These are phyloP conservation scores for Drosophila nr. perissopoda DNA, from an alignment of 2,888 invertebrate species.

Conservation along the genomic window DNA sequence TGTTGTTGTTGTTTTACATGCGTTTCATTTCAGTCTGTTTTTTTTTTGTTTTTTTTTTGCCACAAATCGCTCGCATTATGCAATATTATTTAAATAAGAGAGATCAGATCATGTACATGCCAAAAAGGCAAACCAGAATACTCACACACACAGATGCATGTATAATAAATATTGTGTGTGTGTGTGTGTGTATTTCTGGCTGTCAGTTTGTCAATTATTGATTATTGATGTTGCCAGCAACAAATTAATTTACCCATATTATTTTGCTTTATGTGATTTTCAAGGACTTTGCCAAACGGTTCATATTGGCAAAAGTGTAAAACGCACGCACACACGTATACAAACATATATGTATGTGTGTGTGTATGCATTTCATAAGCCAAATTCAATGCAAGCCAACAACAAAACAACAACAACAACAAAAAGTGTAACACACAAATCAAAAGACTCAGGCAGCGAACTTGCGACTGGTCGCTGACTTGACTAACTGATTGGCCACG, in stretches of 20 bases:
- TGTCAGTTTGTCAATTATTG: constrained; percentile 13
- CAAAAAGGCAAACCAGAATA: constrained; percentile 43
- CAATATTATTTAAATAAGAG: constrained; percentile 66
- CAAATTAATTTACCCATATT: constrained; percentile 3
- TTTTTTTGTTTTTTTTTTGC: constrained; percentile 59
- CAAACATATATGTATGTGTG: not conserved
- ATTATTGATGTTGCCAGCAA: constrained; percentile 21
- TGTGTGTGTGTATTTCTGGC: not conserved
- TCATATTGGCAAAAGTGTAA: constrained; percentile 49
- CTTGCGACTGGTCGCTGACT: constrained; percentile 40
- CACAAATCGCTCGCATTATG: constrained; percentile 64
- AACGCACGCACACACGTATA: constrained; percentile 10
- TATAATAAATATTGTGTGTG: not conserved
- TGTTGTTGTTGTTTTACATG: constrained; percentile 54
- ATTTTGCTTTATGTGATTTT: constrained; percentile 38
- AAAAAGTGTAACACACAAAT: constrained; percentile 47
- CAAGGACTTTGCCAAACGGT: constrained; percentile 51
- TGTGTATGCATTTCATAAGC: constrained; percentile 52
- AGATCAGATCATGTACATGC: constrained; percentile 44
- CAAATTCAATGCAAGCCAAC: constrained; percentile 61
- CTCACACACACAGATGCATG: constrained; percentile 16
- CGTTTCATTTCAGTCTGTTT: constrained; percentile 56
- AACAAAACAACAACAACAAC: constrained; percentile 3
- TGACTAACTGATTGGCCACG: constrained; percentile 41
- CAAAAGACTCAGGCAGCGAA: constrained; percentile 61